Percentiles rank a stretch among this genome's conserved stretches.
Conservation (phyloP, 2,888 invertebrate genomes). For the Cheilosia variabilis region DNA sequence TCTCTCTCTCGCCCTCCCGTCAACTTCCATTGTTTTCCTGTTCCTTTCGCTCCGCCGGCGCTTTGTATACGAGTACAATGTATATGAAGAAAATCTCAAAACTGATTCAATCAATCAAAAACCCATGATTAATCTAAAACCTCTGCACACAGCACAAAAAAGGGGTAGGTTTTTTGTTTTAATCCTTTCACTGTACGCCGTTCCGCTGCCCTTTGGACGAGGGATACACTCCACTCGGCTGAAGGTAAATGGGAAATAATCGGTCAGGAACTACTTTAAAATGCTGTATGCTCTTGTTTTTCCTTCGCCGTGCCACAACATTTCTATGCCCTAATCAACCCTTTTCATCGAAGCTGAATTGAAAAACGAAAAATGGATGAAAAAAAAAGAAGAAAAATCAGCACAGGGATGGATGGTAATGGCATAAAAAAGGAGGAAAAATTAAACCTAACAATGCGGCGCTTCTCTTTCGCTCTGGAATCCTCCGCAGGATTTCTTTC, state of each 20-base stretch:
- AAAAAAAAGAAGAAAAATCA: slow-evolving; percentile 10
- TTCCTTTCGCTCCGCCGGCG: neutral
- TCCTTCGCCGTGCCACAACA: slow-evolving; percentile 15
- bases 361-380: neutral
- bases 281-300: slow-evolving; percentile 55
- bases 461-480: slow-evolving; percentile 55
- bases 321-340: slow-evolving; percentile 69
- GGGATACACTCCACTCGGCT: slow-evolving; percentile 18
- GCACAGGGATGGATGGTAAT: slow-evolving; percentile 48
- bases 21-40: slow-evolving; percentile 14
- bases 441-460: slow-evolving; percentile 67
- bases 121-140: slow-evolving; percentile 75
- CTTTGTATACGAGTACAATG: slow-evolving; percentile 7
- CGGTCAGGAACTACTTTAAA: slow-evolving; percentile 72
- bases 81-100: slow-evolving; percentile 58
- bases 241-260: slow-evolving; percentile 70
- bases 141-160: slow-evolving; percentile 48
- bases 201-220: slow-evolving; percentile 24
- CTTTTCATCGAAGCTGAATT: slow-evolving; percentile 60
- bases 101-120: slow-evolving; percentile 75
- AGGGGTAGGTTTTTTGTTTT: slow-evolving; percentile 68
- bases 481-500: slow-evolving; percentile 38
- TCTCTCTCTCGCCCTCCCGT: slow-evolving; percentile 2
- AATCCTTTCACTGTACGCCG: slow-evolving; percentile 33
- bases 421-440: slow-evolving; percentile 36